phyloP scores from a whole-genome alignment of 2,888 invertebrate genomes.

The Cantharis lateralis region DNA sequence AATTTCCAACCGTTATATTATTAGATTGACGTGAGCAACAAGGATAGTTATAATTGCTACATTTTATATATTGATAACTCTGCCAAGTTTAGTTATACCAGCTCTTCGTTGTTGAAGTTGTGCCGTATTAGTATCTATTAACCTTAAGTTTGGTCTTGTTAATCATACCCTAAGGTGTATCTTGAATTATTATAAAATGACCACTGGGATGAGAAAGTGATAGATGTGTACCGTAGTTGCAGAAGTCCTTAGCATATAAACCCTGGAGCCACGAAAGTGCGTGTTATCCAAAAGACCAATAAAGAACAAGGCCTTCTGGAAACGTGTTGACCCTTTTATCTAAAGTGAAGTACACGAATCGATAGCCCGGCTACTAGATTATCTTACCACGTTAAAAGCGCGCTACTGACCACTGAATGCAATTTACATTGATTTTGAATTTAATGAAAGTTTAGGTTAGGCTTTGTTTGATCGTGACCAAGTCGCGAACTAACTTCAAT shows the following conservation, averaged over 20 bases:
- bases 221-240: slow-evolving; percentile 24
- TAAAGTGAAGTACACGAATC: slow-evolving; percentile 37
- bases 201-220: slow-evolving; percentile 13
- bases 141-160: slow-evolving; percentile 5
- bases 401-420: slow-evolving; percentile 50
- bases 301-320: slow-evolving; percentile 38
- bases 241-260: slow-evolving; percentile 24
- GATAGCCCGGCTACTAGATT: slow-evolving; percentile 45
- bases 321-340: slow-evolving; percentile 45
- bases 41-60: background rate
- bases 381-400: slow-evolving; percentile 48
- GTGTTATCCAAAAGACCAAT: slow-evolving; percentile 36
- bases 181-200: slow-evolving; percentile 27
- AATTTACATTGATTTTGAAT: slow-evolving; percentile 53
- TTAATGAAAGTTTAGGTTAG: slow-evolving; percentile 52
- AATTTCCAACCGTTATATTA: too few species aligned
- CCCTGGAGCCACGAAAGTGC: slow-evolving; percentile 26
- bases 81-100: background rate
- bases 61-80: background rate
- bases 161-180: slow-evolving; percentile 18
- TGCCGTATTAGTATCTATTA: background rate
- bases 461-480: slow-evolving; percentile 43
- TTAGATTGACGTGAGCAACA: background rate
- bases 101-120: background rate
- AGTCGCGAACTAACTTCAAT: slow-evolving; percentile 31